phyloP scores from a whole-genome alignment of 2,888 invertebrate genomes.

The Zaprionus obscuricornis region DNA sequence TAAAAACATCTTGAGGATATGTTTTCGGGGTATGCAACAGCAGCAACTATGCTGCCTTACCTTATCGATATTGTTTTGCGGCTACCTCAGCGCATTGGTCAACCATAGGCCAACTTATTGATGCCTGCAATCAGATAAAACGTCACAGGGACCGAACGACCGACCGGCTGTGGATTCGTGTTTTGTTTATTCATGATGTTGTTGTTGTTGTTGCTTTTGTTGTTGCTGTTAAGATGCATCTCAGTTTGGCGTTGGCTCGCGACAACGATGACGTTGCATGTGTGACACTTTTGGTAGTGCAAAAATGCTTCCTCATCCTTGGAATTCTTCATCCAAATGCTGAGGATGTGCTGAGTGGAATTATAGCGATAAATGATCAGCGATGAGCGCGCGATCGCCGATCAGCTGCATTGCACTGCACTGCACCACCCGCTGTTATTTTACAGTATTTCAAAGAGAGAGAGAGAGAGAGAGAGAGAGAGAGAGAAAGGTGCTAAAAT shows the following conservation, averaged over 20 bases:
- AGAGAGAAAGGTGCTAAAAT: too few species aligned
- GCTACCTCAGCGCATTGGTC: slow-evolving; percentile 50
- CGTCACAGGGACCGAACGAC: slow-evolving; percentile 34
- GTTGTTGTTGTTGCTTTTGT: slow-evolving; percentile 18
- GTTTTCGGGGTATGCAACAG: slow-evolving; percentile 17
- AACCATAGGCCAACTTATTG: slow-evolving; percentile 61
- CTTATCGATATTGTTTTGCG: slow-evolving; percentile 45
- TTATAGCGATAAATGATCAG: slow-evolving; percentile 65
- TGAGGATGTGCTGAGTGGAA: slow-evolving; percentile 39
- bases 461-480: too few species aligned
- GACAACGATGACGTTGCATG: slow-evolving; percentile 68
- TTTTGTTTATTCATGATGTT: slow-evolving; percentile 39
- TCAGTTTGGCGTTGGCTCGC: slow-evolving; percentile 54
- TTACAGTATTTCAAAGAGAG: slow-evolving; percentile 22
- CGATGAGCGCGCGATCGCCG: slow-evolving; percentile 48
- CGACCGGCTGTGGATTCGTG: slow-evolving; percentile 44
- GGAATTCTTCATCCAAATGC: slow-evolving; percentile 52
- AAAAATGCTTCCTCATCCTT: slow-evolving; percentile 72
- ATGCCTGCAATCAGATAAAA: slow-evolving; percentile 65
- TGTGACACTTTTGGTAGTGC: slow-evolving; percentile 68
- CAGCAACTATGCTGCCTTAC: too few species aligned
- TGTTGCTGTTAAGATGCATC: slow-evolving; percentile 54
- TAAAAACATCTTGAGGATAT: slow-evolving; percentile 29
- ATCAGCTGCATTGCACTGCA: slow-evolving; percentile 20
- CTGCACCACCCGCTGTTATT: not conserved